A percentile compares a stretch with the other conserved stretches of the same genome.
Conservation (phyloP, 2,888 invertebrate species). For the Trichacis sp. region DNA sequence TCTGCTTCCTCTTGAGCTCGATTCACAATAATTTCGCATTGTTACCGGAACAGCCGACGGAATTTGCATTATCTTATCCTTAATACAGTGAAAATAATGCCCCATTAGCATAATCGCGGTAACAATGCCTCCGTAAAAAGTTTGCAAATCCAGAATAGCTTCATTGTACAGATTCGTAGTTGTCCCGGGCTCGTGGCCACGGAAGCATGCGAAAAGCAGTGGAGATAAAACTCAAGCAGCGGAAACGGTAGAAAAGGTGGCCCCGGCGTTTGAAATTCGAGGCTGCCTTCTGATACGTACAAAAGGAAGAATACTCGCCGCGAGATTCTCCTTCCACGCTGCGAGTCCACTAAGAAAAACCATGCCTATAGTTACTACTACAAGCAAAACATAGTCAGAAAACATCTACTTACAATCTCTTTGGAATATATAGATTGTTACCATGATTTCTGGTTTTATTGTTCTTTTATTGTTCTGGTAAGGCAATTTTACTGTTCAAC, state of each 20-base stretch:
- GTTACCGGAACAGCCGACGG: neutral
- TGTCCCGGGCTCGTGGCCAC: conserved; percentile 19
- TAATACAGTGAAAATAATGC: conserved; percentile 20
- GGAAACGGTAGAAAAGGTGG: conserved; percentile 1
- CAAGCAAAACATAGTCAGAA: too few relatives aligned
- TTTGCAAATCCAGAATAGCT: conserved; percentile 32
- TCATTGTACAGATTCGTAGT: conserved; percentile 20
- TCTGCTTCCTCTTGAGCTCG: neutral
- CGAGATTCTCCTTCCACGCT: conserved; percentile 13
- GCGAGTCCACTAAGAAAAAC: too few relatives aligned
- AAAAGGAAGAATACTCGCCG: conserved; percentile 31
- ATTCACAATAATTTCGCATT: neutral
- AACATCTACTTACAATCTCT: too few relatives aligned
- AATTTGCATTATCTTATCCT: conserved; percentile 1
- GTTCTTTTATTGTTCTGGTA: too few relatives aligned
- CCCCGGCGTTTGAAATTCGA: conserved; percentile 35
- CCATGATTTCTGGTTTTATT: too few relatives aligned
- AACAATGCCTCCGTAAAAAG: conserved; percentile 28
- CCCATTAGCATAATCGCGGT: conserved; percentile 34
- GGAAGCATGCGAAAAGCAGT: conserved; percentile 20
- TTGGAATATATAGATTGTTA: too few relatives aligned
- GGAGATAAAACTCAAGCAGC: conserved; percentile 5
- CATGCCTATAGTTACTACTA: too few relatives aligned
- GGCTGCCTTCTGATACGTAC: conserved; percentile 19
- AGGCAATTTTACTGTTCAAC: too few relatives aligned